These are phyloP conservation scores for Trichomalopsis sarcophagae DNA, from an alignment of 1,140 invertebrate genomes.

Conservation along the genomic window DNA sequence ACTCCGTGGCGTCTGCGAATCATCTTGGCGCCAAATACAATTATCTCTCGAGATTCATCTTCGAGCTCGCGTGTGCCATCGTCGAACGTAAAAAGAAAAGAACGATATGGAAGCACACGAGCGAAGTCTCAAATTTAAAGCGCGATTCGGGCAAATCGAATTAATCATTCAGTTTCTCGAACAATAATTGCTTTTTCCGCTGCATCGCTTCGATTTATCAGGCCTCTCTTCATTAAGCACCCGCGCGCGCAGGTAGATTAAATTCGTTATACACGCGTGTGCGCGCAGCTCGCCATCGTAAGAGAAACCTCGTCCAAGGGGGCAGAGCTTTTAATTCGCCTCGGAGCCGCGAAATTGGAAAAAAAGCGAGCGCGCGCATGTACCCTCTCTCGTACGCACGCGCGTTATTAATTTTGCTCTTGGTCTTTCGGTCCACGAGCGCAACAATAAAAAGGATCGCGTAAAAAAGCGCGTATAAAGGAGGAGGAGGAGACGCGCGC, in stretches of 20 bases:
- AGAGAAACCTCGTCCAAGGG: too few species aligned
- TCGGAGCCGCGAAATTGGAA: conserved; percentile 43
- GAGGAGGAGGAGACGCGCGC: not conserved
- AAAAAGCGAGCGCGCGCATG: conserved; percentile 1
- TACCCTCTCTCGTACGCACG: not conserved
- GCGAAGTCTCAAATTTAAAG: not conserved
- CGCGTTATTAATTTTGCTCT: conserved; percentile 37
- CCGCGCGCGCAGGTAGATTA: not conserved
- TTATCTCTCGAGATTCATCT: conserved; percentile 24
- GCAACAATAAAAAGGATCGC: conserved; percentile 20
- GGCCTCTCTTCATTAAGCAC: conserved; percentile 30
- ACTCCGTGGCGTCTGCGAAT: not conserved
- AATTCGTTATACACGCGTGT: conserved; percentile 25
- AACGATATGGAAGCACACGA: not conserved
- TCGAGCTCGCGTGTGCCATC: too few species aligned
- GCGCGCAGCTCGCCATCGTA: not conserved
- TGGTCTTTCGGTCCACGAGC: not conserved
- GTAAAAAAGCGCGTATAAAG: conserved; percentile 13
- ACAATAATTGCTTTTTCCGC: conserved; percentile 37
- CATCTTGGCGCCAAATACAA: conserved; percentile 28
- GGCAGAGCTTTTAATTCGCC: conserved; percentile 42
- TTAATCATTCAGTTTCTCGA: conserved; percentile 40
- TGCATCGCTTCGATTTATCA: conserved; percentile 26
- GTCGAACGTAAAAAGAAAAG: not conserved
- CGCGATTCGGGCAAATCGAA: conserved; percentile 29